phyloP scores from a whole-genome alignment of 2,113 vertebrate genomes.

The Apeltes quadracus region DNA sequence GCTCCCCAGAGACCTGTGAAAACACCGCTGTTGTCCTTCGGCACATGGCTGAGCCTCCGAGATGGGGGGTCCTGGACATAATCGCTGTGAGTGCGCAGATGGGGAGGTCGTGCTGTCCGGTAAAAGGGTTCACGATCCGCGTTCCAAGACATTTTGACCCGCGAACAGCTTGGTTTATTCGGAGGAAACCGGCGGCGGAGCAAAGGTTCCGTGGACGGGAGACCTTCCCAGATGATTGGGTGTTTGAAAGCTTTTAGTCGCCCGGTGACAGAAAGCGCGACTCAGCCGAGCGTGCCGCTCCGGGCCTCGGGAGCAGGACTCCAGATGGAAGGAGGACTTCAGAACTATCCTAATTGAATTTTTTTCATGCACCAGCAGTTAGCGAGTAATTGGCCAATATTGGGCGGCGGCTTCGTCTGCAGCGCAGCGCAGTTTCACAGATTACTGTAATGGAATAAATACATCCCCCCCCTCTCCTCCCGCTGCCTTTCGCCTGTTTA shows the following conservation, averaged over 20 bases:
- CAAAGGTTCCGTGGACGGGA: slow-evolving; percentile 6
- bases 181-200: slow-evolving; percentile 24
- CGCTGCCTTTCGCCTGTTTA: slow-evolving; percentile 9
- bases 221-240: slow-evolving; percentile 25
- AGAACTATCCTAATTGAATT: slow-evolving; percentile 48
- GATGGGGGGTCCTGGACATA: slow-evolving; percentile 20
- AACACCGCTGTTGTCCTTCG: slow-evolving; percentile 15
- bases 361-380: slow-evolving; percentile 21
- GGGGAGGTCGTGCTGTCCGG: slow-evolving; percentile 39
- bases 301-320: slow-evolving; percentile 30
- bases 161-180: not conserved
- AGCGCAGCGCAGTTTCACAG: not conserved
- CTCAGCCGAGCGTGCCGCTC: not conserved
- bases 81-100: slow-evolving; percentile 22
- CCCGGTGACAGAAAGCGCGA: slow-evolving; percentile 51
- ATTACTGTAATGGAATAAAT: slow-evolving; percentile 5
- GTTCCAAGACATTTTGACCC: slow-evolving; percentile 36
- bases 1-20: not conserved
- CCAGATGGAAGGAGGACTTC: slow-evolving; percentile 25
- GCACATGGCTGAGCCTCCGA: slow-evolving; percentile 15
- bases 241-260: slow-evolving; percentile 67
- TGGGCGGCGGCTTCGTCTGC: slow-evolving; percentile 21
- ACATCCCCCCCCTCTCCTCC: not conserved
- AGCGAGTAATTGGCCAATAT: slow-evolving; percentile 22
- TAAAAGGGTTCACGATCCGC: slow-evolving; percentile 47